These are phyloP conservation scores for Dascillus cervinus DNA, from an alignment of 2,888 invertebrate species.

Conservation along the genomic window DNA sequence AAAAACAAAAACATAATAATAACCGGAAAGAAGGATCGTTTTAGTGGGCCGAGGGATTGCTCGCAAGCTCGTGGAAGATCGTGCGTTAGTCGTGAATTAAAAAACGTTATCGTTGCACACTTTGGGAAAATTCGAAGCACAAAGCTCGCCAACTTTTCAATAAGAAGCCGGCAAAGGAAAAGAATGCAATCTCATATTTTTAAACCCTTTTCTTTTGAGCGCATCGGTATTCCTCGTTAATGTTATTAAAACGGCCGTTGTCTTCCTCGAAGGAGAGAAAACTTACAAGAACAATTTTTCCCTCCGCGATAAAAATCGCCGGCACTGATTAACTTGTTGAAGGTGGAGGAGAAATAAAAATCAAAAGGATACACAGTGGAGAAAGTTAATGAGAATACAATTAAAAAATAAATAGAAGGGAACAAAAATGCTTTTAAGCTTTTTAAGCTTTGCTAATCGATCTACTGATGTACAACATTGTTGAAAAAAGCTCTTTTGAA, in stretches of 20 bases:
- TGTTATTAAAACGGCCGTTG: conserved; percentile 20
- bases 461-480: conserved; percentile 18
- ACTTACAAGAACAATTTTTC: too few relatives aligned
- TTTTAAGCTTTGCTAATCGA: conserved; percentile 21
- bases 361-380: conserved; percentile 8
- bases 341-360: too few relatives aligned
- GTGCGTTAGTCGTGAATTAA: too few relatives aligned
- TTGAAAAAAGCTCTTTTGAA: conserved; percentile 26
- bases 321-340: too few relatives aligned
- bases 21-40: too few relatives aligned
- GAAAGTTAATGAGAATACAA: conserved; percentile 17
- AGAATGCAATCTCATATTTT: conserved; percentile 13
- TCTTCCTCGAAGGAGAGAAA: too few relatives aligned
- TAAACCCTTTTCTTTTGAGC: conserved; percentile 17
- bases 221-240: conserved; percentile 19
- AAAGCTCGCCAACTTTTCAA: conserved; percentile 4
- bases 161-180: conserved; percentile 11
- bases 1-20: conserved; percentile 3
- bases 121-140: too few relatives aligned
- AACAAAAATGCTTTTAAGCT: conserved; percentile 27
- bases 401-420: conserved; percentile 21
- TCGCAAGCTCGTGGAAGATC: too few relatives aligned
- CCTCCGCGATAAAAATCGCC: too few relatives aligned
- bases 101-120: too few relatives aligned
- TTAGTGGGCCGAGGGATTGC: too few relatives aligned